Evolutionary conservation across 2,797 vertebrate species (phyloP).

Genomic region (Melanotaenia maccullochi): DNA sequence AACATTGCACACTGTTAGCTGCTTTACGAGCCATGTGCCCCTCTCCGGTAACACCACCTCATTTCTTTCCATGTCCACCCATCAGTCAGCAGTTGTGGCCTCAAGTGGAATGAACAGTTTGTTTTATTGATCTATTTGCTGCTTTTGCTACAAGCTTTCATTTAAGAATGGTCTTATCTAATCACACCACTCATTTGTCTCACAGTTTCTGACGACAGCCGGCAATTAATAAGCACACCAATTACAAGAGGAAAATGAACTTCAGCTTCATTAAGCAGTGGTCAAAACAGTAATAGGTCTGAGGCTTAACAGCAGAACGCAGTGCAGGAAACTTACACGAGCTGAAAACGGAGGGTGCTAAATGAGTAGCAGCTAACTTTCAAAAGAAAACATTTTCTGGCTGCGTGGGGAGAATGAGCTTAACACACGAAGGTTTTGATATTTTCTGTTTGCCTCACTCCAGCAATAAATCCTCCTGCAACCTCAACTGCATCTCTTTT

Average conservation of each 20-base stretch:
- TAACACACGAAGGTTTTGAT: conserved; percentile 51
- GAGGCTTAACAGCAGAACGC: conserved; percentile 6
- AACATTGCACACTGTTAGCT: conserved; percentile 2
- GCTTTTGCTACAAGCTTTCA: conserved; percentile 55
- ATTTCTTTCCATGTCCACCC: conserved; percentile 47
- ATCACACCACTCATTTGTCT: conserved; percentile 73
- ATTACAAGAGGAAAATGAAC: conserved; percentile 65
- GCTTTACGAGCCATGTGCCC: conserved; percentile 22
- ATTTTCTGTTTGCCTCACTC: conserved; percentile 51
- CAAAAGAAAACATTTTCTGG: conserved; percentile 36
- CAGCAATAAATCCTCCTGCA: conserved; percentile 32
- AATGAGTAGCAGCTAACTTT: conserved; percentile 40
- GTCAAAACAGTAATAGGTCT: conserved; percentile 8
- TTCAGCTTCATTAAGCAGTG: conserved; percentile 56
- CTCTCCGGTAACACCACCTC: conserved; percentile 32
- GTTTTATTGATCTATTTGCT: conserved; percentile 68
- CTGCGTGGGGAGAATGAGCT: conserved; percentile 44
- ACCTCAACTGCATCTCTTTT: conserved; percentile 49
- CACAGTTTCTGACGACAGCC: conserved; percentile 48
- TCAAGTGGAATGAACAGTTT: conserved; percentile 49
- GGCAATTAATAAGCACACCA: conserved; percentile 71
- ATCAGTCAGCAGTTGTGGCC: conserved; percentile 53
- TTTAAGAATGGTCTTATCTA: conserved; percentile 69
- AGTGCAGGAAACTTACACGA: neutral
- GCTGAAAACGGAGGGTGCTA: conserved; percentile 32